Evolutionary conservation across 1,140 invertebrate species (phyloP).

Genomic region (Ceratina japonica): DNA sequence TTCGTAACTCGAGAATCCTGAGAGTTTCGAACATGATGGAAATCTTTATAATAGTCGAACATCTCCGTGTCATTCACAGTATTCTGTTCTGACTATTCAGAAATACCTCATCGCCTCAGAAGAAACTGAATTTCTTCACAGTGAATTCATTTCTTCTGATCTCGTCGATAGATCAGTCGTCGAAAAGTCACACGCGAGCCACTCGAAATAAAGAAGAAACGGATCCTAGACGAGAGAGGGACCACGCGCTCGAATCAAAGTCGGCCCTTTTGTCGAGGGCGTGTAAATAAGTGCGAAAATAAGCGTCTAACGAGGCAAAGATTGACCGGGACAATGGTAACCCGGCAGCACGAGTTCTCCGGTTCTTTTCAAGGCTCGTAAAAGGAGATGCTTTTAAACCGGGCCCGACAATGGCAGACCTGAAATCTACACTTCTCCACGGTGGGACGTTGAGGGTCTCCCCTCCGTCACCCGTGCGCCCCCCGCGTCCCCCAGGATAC

Average conservation of each 20-base stretch:
- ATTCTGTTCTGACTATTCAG: no score
- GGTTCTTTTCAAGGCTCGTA: slow-evolving; percentile 36
- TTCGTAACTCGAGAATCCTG: no score
- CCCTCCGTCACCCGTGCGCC: background rate
- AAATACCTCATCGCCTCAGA: background rate
- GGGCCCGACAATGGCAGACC: slow-evolving; percentile 49
- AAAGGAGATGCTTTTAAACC: slow-evolving; percentile 42
- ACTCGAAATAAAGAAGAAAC: slow-evolving; percentile 1
- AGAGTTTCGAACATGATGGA: no score
- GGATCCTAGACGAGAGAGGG: background rate
- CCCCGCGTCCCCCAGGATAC: background rate
- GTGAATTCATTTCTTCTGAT: no score
- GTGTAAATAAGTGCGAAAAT: slow-evolving; percentile 77
- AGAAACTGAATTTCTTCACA: background rate
- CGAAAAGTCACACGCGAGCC: background rate
- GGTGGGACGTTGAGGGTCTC: slow-evolving; percentile 18
- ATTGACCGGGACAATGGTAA: slow-evolving; percentile 76
- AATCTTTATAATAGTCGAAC: no score
- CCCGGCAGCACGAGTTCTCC: slow-evolving; percentile 58
- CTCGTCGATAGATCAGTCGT: slow-evolving; percentile 1
- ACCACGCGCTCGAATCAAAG: slow-evolving; percentile 20
- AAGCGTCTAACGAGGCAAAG: slow-evolving; percentile 79
- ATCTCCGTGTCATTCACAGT: background rate
- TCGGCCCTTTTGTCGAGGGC: slow-evolving; percentile 46
- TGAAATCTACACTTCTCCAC: slow-evolving; percentile 67